Evolutionary conservation across 2,888 invertebrate species (phyloP), one percentile per base, ranked within the genome.

Genomic region (Drosophila paracracens): DNA sequence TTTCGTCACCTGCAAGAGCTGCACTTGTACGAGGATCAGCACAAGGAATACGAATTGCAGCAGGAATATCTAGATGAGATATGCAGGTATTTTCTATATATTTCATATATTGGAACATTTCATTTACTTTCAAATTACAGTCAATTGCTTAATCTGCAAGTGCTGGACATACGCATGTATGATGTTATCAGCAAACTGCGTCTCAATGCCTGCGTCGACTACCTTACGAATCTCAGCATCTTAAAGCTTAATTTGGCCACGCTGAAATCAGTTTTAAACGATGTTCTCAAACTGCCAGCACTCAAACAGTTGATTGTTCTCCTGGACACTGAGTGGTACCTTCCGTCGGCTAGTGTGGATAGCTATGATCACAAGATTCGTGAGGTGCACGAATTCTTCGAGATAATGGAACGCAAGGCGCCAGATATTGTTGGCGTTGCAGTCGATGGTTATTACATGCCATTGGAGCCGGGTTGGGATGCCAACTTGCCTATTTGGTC

Each of bases 361-460:
- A 83, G 73, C 16, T 84, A 75, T 33, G 91, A 92, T 73, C 86
- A 88, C 51, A 91, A 90, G 69, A 91, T 91, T 3, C 87, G 91
- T 0, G 89, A 92, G 61, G 91, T 90, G 2, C 56, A 67, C 5
- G 91, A 92, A 63, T 91, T 92, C 46, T 91, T 87, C 74, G 70
- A 90, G 36, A 91, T 91, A 51, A 84, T 91, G 70, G 76, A 81
- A 7, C 70, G 75, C 21, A 91, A 87, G 48, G 82, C 86, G 4
- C 31, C 76, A 2, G 52, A 73, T 1, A 89, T 91, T 27, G 70
- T 74, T 5, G 91, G 91, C 11, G 67, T 91, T 11, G 90, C 91
- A 2, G 84, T 91, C 2, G 91, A 91, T 67, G 91, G 88, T 4
- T 84, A 91, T 52, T 92, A 84, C 31, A 83, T 92, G 83, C 92